phyloP scores from a whole-genome alignment of 2,797 vertebrate genomes.

The Orientallactaga sibirica region DNA sequence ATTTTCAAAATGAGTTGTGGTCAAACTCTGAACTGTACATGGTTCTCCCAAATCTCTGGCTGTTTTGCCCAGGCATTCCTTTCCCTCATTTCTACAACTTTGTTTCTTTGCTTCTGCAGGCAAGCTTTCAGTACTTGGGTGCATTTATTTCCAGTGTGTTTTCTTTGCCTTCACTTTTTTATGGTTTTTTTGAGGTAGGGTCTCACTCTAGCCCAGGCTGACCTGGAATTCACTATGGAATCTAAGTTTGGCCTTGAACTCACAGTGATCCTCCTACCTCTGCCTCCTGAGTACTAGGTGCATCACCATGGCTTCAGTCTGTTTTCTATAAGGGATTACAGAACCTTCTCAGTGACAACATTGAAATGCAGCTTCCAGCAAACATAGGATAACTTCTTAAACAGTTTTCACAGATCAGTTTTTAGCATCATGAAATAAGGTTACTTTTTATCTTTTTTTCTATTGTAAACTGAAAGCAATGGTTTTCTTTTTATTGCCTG shows the following conservation, averaged over 20 bases:
- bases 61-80: neutral
- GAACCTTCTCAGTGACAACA: neutral
- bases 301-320: neutral
- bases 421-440: neutral
- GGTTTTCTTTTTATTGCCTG: neutral
- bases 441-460: neutral
- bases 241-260: too few relatives aligned
- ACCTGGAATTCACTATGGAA: too few relatives aligned
- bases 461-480: neutral
- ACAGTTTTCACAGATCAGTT: neutral
- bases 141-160: neutral
- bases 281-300: too few relatives aligned
- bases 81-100: neutral
- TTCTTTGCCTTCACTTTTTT: too few relatives aligned
- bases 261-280: too few relatives aligned
- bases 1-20: neutral
- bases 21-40: neutral
- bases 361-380: neutral
- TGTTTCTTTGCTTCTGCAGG: neutral
- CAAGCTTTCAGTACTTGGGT: neutral
- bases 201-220: too few relatives aligned
- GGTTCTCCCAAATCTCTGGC: neutral
- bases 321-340: neutral
- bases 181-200: too few relatives aligned
- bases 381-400: constrained; percentile 26